phyloP scores from a whole-genome alignment of 2,888 invertebrate genomes.

The Lepidonotus clava region DNA sequence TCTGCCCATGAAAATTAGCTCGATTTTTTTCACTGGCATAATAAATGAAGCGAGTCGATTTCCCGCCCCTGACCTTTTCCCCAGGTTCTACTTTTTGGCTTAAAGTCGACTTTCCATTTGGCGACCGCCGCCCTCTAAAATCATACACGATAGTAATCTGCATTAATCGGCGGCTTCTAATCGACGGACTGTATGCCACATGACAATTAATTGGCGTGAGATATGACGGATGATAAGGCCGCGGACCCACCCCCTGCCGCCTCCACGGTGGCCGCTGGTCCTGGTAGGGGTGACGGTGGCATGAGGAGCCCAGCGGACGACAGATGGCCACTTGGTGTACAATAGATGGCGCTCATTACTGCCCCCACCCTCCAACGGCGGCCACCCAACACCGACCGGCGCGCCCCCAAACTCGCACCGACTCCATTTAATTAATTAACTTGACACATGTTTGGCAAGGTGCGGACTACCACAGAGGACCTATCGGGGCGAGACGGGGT shows the following conservation, averaged over 20 bases:
- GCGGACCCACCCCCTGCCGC: too few relatives aligned
- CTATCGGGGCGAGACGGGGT: neutral
- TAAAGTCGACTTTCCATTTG: too few relatives aligned
- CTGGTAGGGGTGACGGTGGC: neutral
- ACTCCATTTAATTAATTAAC: conserved; percentile 16
- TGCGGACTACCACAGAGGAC: neutral
- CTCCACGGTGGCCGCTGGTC: neutral
- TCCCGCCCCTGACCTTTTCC: too few relatives aligned
- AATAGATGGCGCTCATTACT: neutral
- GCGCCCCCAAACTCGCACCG: too few relatives aligned
- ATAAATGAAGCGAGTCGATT: too few relatives aligned
- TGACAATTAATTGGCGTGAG: neutral
- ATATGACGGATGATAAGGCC: neutral
- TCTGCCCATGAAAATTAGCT: too few relatives aligned
- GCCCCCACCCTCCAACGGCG: neutral
- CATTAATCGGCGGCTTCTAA: neutral
- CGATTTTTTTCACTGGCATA: too few relatives aligned
- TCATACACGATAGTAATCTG: too few relatives aligned
- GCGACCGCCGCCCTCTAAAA: too few relatives aligned
- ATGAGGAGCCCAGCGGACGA: neutral
- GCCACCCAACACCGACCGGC: neutral
- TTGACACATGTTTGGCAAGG: neutral
- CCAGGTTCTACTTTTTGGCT: too few relatives aligned
- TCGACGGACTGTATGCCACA: neutral
- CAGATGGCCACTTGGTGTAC: conserved; percentile 14